Evolutionary conservation across 2,888 invertebrate genomes (phyloP), one percentile per base, ranked within the genome.

Genomic region (Caenorhabditis drosophilae): DNA sequence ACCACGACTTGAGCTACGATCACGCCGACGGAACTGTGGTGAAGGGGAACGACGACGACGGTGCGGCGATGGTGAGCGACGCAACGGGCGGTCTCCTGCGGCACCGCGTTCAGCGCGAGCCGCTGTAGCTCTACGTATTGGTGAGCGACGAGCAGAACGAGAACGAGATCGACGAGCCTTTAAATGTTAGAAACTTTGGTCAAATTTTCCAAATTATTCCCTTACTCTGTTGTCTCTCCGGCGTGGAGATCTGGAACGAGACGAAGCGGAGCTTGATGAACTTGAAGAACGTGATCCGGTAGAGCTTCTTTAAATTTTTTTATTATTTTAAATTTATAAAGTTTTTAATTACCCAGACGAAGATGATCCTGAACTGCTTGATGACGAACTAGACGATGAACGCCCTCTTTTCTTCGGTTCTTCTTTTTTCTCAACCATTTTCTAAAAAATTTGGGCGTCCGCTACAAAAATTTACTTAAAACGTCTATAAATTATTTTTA

Each of bases 361-460:
- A 20, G 70, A 70, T 12, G 70, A 67, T 31, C 57, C 56, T 2
- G 70, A 70, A 34, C 70, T 70, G 27, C 67, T 67, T 34, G 70
- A 70, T 9, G 67, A 67, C n/a, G 71, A 72, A 34, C 71, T 69
- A 0, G 76, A 76, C 16, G 72, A 69, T 2, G 68, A 59, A n/a
- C 59, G 54, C 11, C 60, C 64, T 2, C 62, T 41, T 38, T 64
- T 63, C 34, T 61, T 56, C 18, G 16, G 46, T 1, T 60, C 67
- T 11, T 55, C 67, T 35, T 53, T 52, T 50, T 71, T 71, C 26
- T 71, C 71, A n/a, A 56, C 67, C 71, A 71, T 71, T 34, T 47
- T 56, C 27, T 7, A 52, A 59, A 38, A 42, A 40, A 44, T 44
- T n/a, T n/a, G n/a, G n/a, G n/a, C n/a, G n/a, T n/a, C n/a, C n/a